Evolutionary conservation across 2,888 invertebrate genomes (phyloP).

Genomic region (Xestia xanthographa): DNA sequence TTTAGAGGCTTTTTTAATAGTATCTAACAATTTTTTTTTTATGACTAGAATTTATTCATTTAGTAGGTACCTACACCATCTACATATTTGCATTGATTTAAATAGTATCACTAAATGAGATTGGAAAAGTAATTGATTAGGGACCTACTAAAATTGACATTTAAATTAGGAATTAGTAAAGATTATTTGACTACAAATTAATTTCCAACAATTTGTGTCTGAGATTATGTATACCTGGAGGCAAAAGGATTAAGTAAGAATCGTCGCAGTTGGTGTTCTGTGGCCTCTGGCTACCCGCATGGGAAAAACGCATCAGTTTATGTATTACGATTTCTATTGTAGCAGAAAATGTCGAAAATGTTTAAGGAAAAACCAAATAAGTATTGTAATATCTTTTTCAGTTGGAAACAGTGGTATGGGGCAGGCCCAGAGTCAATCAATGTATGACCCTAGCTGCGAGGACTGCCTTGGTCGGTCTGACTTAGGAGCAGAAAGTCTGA

Average conservation of each 20-base stretch:
- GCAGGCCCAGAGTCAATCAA: conserved; percentile 96
- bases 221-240: background rate
- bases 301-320: no score
- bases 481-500: conserved; percentile 75
- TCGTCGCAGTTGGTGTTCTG: no score
- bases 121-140: background rate
- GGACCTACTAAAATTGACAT: background rate
- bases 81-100: background rate
- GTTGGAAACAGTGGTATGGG: conserved; percentile 96
- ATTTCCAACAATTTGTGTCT: background rate
- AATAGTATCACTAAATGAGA: background rate
- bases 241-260: no score
- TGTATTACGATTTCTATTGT: no score
- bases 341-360: background rate
- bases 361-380: background rate
- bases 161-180: background rate
- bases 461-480: conserved; percentile 89
- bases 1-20: accelerated
- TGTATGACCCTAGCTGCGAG: conserved; percentile 92
- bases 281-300: no score
- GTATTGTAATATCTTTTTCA: conserved; percentile 76
- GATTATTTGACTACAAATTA: background rate
- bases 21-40: background rate
- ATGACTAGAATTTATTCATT: background rate
- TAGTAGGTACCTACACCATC: background rate